Base-by-base conservation (phyloP, 2,888 invertebrate species). In the Drosophila affinis region DNA sequence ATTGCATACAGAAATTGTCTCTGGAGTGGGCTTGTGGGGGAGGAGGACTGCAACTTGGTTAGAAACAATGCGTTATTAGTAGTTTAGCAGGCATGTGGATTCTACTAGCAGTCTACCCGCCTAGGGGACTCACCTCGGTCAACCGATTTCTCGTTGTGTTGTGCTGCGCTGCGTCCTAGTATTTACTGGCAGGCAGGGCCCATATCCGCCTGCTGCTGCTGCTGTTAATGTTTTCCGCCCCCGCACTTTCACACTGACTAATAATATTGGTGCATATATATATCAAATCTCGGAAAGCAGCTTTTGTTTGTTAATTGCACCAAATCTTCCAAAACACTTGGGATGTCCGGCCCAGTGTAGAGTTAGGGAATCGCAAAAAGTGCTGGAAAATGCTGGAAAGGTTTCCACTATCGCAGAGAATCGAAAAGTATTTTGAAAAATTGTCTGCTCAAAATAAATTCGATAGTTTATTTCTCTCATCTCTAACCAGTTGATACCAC, bases 1-100 rank as follows among this genome's bases (percentile, higher is more conserved):
- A 57, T 57, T 65, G 69, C 70, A 65, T 39, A 39, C 39, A 39
- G n/a, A 39, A 39, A 39, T 39, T 5, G 39, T 39, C 39, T 39
- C 39, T 39, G 39, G 39, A 14, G 39, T 39, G 39, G 39, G 39
- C 39, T 39, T 39, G 39, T n/a, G 39, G 39, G 39, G 34, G n/a
- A 34, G 14, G 24, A 47, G 63, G 78, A 76, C 71, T 71, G 44
- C 61, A 78, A 72, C 84, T 79, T 77, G 62, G 63, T 79, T 85
- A 79, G 73, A 81, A 65, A 81, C 63, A 53, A 62, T 29, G 58
- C 75, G 62, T 75, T 84, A 78, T 67, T 34, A 61, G 61, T 47
- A 48, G 12, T 29, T 24, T 62, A 57, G 65, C 39, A 39, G 39
- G 39, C 39, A 7, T 39, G 7, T n/a, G n/a, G n/a, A 39, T 39